Percentiles rank a stretch among this genome's conserved stretches.
Evolutionary conservation across 1,140 invertebrate genomes (phyloP).

Genomic region (Oryzaephilus surinamensis): DNA sequence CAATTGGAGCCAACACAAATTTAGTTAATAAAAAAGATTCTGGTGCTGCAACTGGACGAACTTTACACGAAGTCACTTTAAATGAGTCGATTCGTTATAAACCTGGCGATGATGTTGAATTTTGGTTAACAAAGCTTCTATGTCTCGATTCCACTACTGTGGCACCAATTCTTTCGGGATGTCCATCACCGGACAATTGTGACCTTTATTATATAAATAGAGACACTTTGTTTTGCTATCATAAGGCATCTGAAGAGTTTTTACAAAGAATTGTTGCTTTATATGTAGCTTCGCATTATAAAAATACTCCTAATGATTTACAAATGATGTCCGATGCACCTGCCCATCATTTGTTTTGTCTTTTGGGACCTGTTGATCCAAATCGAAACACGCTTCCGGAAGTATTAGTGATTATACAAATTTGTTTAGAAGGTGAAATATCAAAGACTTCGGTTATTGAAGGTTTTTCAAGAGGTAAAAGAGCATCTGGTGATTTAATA

Average conservation of each 20-base stretch:
- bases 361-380: slow-evolving; percentile 75
- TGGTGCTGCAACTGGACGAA: slow-evolving; percentile 41
- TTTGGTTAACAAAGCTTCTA: slow-evolving; percentile 84
- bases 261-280: slow-evolving; percentile 85
- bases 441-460: slow-evolving; percentile 69
- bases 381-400: slow-evolving; percentile 71
- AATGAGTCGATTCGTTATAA: slow-evolving; percentile 95
- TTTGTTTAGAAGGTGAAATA: slow-evolving; percentile 93
- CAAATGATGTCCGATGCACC: slow-evolving; percentile 99
- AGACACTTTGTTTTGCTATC: slow-evolving; percentile 95
- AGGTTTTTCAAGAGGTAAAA: slow-evolving; percentile 71
- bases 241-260: slow-evolving; percentile 91
- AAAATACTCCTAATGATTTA: slow-evolving; percentile 97
- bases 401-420: slow-evolving; percentile 83
- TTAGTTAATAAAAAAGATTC: slow-evolving; percentile 34
- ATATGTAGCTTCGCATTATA: slow-evolving; percentile 97
- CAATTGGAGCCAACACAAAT: slow-evolving; percentile 38
- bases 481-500: slow-evolving; percentile 92
- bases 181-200: slow-evolving; percentile 79
- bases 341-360: slow-evolving; percentile 93
- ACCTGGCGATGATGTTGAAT: slow-evolving; percentile 77
- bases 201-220: slow-evolving; percentile 86
- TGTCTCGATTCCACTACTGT: slow-evolving; percentile 78
- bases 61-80: slow-evolving; percentile 52
- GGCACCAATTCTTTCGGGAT: slow-evolving; percentile 56